These are phyloP conservation scores for Rhabdomys pumilio DNA, from an alignment of 2,797 vertebrate species.

Conservation along the genomic window DNA sequence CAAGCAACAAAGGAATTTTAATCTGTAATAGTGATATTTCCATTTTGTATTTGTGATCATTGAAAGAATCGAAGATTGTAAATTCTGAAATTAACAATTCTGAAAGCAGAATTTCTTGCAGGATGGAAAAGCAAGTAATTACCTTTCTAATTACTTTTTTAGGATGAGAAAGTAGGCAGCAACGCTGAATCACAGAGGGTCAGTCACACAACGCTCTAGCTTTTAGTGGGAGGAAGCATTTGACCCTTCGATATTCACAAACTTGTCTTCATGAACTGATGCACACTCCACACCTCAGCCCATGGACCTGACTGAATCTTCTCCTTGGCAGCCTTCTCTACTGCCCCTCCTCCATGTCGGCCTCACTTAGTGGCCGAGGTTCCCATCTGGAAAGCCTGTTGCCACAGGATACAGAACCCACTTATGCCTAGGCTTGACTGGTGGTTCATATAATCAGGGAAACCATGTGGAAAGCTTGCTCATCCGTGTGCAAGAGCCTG, in stretches of 20 bases:
- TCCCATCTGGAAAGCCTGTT: slow-evolving; percentile 83
- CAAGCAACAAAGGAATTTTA: slow-evolving; percentile 50
- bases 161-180: slow-evolving; percentile 29
- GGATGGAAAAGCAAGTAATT: slow-evolving; percentile 36
- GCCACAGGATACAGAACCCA: slow-evolving; percentile 81
- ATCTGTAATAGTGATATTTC: neutral
- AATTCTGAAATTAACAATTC: slow-evolving; percentile 52
- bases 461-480: slow-evolving; percentile 89
- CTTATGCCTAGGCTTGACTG: slow-evolving; percentile 72
- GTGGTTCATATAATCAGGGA: slow-evolving; percentile 88
- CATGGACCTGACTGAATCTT: slow-evolving; percentile 12
- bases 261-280: neutral
- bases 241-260: slow-evolving; percentile 1
- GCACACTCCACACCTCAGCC: neutral
- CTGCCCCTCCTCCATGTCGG: neutral
- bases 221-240: neutral
- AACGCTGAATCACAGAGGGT: slow-evolving; percentile 20
- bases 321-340: slow-evolving; percentile 50
- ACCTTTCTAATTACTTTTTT: slow-evolving; percentile 19
- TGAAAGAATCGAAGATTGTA: slow-evolving; percentile 21
- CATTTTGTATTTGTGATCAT: slow-evolving; percentile 74
- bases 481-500: slow-evolving; percentile 85
- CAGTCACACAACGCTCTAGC: neutral
- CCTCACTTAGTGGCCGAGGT: slow-evolving; percentile 28
- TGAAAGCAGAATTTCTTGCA: slow-evolving; percentile 47